Conservation (phyloP, 1,140 invertebrate species). For the Nymphalis io region DNA sequence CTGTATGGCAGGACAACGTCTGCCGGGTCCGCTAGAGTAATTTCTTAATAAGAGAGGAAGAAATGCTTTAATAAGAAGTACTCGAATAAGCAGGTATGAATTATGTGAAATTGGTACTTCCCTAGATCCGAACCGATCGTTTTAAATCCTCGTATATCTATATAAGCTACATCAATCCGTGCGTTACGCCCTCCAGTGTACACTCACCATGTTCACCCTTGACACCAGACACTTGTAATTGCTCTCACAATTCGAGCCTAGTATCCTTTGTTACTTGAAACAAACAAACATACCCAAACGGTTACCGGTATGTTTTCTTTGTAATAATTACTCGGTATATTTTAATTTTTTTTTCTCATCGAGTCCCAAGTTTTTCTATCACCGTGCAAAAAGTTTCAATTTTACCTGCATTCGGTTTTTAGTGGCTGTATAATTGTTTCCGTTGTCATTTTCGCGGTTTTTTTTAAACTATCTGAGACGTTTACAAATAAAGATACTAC, state of each 20-base stretch:
- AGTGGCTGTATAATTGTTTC: too few relatives aligned
- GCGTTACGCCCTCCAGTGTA: conserved; percentile 30
- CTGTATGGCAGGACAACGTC: too few relatives aligned
- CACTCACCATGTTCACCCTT: conserved; percentile 39
- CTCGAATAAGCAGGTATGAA: too few relatives aligned
- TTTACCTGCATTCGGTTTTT: neutral
- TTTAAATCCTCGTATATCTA: too few relatives aligned
- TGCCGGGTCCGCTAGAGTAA: too few relatives aligned
- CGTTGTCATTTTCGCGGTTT: too few relatives aligned
- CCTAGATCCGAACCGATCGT: too few relatives aligned
- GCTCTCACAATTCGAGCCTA: conserved; percentile 48
- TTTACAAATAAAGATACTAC: too few relatives aligned
- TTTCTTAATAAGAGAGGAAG: too few relatives aligned
- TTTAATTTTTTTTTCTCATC: neutral
- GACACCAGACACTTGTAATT: conserved; percentile 58
- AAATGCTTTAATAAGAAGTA: too few relatives aligned
- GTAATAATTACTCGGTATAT: conserved; percentile 7
- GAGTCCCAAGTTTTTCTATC: neutral
- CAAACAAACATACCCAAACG: conserved; percentile 24
- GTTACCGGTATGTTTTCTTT: conserved; percentile 13
- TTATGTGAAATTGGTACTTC: too few relatives aligned
- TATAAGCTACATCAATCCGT: neutral
- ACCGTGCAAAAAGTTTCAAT: neutral
- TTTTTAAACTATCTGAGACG: too few relatives aligned
- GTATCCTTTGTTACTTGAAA: conserved; percentile 50